Base-by-base conservation (phyloP, 2,797 vertebrate genomes). In the Spinus pinus region DNA sequence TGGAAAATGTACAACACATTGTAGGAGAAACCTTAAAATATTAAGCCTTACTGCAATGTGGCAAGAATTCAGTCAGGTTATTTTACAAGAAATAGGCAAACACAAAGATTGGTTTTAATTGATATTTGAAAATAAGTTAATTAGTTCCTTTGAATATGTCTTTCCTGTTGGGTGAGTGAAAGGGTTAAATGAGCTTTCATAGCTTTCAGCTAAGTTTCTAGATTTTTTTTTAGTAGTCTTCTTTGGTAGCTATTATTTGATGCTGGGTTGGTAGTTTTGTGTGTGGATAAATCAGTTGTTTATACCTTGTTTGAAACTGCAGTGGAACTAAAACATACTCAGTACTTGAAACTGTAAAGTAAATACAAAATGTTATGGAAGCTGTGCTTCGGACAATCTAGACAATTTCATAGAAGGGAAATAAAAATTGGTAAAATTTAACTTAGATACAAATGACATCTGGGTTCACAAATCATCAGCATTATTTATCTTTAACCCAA, bases 341-440 rank as follows among this genome's bases (percentile, higher is more conserved):
- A 60, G 30, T 42, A 53, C 65, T 82, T 50, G 53, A 56, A 60
- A 73, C 41, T 79, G 58, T 84, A 39, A 65, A 69, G n/a, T 86
- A 93, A 93, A 89, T 35, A 70, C 64, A 65, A 85, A 93, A 81
- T 66, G 23, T 60, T 80, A 87, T 71, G 84, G 67, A 67, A 85
- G 53, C 78, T 65, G 46, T 56, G 83, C 70, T 94, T 88, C 86
- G 30, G 41, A 60, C 62, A 88, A 81, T 79, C 54, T 69, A 81
- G 72, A 21, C 56, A 84, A 91, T 95, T 90, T 95, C 37, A 56
- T 10, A 53, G 54, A 75, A 84, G 25, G 66, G 37, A 94, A 90
- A 56, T 50, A 79, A 88, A 90, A 93, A 83, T 58, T 69, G 82
- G n/a, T 75, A 56, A 62, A 47, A 81, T 81, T 47, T 81, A 79